Conservation (phyloP, 2,113 vertebrate genomes). For the Aleadryas rufinucha region DNA sequence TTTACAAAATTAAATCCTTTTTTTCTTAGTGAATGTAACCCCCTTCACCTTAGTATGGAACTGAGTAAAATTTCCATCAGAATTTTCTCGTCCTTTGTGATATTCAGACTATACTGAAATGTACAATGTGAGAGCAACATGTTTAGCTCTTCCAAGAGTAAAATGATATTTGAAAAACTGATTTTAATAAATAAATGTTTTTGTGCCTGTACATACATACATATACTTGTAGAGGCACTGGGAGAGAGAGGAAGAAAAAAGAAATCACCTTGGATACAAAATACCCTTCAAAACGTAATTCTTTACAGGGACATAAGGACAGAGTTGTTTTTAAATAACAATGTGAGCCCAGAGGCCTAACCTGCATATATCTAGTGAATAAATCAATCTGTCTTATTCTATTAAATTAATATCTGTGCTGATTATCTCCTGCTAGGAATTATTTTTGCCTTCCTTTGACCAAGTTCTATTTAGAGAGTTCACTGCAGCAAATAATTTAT, state of each 20-base stretch:
- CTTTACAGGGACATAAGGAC: neutral
- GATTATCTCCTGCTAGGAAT: neutral
- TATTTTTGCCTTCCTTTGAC: neutral
- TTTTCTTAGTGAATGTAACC: neutral
- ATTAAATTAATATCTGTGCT: neutral
- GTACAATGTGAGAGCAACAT: neutral
- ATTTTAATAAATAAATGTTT: neutral
- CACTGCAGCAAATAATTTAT: neutral
- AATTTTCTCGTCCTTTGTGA: neutral
- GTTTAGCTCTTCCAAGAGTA: neutral
- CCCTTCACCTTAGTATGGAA: neutral
- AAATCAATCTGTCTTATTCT: conserved; percentile 24
- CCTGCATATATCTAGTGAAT: neutral
- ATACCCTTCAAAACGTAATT: neutral
- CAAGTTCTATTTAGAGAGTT: neutral
- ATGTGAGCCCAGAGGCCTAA: neutral
- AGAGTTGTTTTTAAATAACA: neutral
- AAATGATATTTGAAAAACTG: neutral
- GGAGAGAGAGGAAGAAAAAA: neutral
- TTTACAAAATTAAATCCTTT: neutral
- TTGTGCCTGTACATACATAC: neutral
- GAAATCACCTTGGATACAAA: neutral
- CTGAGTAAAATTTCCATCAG: neutral
- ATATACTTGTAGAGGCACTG: neutral
- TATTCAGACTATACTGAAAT: neutral